A percentile compares a stretch with the other conserved stretches of the same genome.
Evolutionary conservation across 2,797 vertebrate species (phyloP).

Genomic region (Scyliorhinus canicula): DNA sequence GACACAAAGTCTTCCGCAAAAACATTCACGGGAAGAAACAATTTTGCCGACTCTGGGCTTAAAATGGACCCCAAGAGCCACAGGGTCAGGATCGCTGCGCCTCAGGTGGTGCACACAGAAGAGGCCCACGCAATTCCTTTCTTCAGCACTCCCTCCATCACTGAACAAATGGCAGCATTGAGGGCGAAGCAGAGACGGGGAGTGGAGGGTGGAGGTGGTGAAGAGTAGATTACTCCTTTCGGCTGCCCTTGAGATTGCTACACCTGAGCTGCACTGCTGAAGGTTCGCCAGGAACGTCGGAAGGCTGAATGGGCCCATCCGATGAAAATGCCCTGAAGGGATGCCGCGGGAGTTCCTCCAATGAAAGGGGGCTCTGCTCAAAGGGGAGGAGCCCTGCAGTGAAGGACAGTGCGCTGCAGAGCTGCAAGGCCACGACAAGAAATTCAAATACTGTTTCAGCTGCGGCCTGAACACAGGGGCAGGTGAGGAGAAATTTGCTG

Average conservation of each 20-base stretch:
- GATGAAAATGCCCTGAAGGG: background rate
- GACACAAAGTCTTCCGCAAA: background rate
- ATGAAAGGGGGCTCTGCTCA: background rate
- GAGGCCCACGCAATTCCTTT: background rate
- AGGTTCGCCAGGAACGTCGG: background rate
- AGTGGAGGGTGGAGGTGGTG: background rate
- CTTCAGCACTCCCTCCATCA: background rate
- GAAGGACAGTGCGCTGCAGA: too few relatives aligned
- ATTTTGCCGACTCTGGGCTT: background rate
- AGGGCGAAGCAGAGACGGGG: conserved; percentile 6
- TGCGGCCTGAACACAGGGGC: background rate
- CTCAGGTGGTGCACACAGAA: background rate
- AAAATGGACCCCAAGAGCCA: background rate
- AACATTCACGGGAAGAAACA: background rate
- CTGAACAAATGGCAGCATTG: too few relatives aligned
- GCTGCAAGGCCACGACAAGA: background rate
- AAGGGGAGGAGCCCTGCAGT: too few relatives aligned
- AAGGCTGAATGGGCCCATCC: background rate
- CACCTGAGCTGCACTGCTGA: background rate
- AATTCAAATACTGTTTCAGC: background rate
- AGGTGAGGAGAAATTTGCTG: background rate
- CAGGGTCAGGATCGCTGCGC: background rate
- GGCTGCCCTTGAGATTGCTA: background rate
- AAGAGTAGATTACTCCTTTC: background rate
- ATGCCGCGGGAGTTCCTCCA: background rate